Percentiles rank a stretch among this genome's conserved stretches.
These are phyloP conservation scores for Sinhomidia bicolor DNA, from an alignment of 2,888 invertebrate genomes.

Conservation along the genomic window DNA sequence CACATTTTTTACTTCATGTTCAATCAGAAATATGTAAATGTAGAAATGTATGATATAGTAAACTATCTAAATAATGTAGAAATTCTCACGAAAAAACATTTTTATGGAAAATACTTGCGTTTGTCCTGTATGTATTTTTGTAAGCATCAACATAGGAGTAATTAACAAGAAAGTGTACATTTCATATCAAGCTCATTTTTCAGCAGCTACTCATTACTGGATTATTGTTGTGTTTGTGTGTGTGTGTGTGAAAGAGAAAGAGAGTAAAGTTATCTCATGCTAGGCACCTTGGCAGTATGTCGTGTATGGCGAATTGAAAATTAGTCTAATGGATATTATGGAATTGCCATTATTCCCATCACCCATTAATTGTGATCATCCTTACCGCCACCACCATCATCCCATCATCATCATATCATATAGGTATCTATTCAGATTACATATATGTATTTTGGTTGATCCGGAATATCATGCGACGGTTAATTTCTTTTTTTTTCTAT, in stretches of 20 bases:
- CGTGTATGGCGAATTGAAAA: conserved; percentile 16
- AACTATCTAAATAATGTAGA: not conserved
- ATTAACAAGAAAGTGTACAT: conserved; percentile 3
- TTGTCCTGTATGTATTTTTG: not conserved
- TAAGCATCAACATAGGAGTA: not conserved
- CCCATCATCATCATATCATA: too few species aligned
- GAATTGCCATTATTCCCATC: conserved; percentile 46
- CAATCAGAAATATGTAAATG: too few species aligned
- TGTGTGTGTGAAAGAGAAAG: too few species aligned
- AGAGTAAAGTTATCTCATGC: conserved; percentile 1
- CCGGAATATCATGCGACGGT: not conserved
- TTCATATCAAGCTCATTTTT: conserved; percentile 15
- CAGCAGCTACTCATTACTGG: too few species aligned
- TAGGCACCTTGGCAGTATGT: not conserved
- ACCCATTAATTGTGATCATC: conserved; percentile 28
- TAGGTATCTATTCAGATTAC: too few species aligned
- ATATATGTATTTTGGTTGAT: not conserved
- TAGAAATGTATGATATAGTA: too few species aligned
- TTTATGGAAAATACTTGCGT: not conserved
- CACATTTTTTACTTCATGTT: too few species aligned
- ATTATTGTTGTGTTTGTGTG: too few species aligned
- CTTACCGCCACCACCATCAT: not conserved
- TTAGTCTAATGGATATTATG: conserved; percentile 53
- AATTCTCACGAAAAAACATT: not conserved
- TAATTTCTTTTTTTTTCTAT: not conserved